phyloP scores from a whole-genome alignment of 2,888 invertebrate species.

The Ennomos erosarius region DNA sequence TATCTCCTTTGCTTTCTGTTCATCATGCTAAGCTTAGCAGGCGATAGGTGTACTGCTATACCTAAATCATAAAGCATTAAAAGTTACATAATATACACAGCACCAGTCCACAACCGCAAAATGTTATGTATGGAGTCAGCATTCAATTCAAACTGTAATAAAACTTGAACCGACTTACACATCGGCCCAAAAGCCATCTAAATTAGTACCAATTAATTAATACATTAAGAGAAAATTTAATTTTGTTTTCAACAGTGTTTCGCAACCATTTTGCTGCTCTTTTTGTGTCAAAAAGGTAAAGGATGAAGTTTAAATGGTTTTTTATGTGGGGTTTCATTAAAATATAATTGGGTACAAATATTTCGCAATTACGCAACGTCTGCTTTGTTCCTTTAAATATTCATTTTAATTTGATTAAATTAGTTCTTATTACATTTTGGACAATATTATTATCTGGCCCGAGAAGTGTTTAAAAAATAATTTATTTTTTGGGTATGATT shows the following conservation, averaged over 20 bases:
- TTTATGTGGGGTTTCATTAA: slow-evolving; percentile 50
- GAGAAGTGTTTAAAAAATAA: too few species aligned
- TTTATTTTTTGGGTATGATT: too few species aligned
- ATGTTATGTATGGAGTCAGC: not conserved
- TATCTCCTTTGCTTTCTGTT: too few species aligned
- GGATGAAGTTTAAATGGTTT: slow-evolving; percentile 56
- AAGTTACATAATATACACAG: not conserved
- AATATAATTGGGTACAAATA: slow-evolving; percentile 61
- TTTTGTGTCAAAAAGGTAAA: slow-evolving; percentile 23
- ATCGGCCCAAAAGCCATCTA: slow-evolving; percentile 5
- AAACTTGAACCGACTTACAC: not conserved
- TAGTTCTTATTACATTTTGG: slow-evolving; percentile 10
- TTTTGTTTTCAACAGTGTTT: slow-evolving; percentile 10
- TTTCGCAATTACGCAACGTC: slow-evolving; percentile 48
- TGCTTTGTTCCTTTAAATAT: slow-evolving; percentile 37
- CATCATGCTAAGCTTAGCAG: too few species aligned
- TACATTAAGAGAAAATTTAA: slow-evolving; percentile 7
- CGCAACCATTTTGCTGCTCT: not conserved
- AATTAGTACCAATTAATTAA: slow-evolving; percentile 3
- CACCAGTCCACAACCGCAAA: not conserved
- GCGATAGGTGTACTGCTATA: not conserved
- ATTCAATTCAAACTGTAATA: not conserved
- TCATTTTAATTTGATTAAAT: slow-evolving; percentile 34
- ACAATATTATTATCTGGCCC: not conserved
- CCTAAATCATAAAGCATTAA: not conserved